These are phyloP conservation scores for Hesperia comma DNA, from an alignment of 2,888 invertebrate genomes.

Conservation along the genomic window DNA sequence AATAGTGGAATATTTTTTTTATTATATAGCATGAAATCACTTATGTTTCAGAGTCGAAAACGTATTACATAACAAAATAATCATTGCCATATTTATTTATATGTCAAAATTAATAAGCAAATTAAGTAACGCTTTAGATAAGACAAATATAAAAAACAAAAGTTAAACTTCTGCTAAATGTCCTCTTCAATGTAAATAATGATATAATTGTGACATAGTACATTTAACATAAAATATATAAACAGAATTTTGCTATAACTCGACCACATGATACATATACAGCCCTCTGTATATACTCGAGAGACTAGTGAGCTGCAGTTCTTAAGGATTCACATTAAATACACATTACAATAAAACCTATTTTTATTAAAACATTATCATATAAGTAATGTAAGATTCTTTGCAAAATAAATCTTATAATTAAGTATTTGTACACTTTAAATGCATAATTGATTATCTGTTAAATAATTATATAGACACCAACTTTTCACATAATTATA, in stretches of 20 bases:
- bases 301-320: no score
- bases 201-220: not conserved
- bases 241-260: no score
- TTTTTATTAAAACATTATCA: not conserved
- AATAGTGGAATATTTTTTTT: not conserved
- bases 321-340: no score
- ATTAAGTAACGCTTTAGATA: not conserved
- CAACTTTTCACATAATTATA: conserved; percentile 17
- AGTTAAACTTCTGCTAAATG: not conserved
- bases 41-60: no score
- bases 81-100: not conserved
- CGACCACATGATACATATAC: no score
- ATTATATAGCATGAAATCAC: no score
- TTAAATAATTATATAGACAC: conserved; percentile 26
- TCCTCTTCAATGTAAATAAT: not conserved
- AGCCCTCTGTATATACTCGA: no score
- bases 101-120: not conserved
- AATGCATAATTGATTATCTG: conserved; percentile 39
- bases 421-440: conserved; percentile 40
- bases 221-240: no score
- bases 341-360: not conserved
- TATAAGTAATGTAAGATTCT: conserved; percentile 39
- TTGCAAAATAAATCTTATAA: conserved; percentile 37
- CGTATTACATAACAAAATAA: no score
- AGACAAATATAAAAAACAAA: not conserved